phyloP scores from a whole-genome alignment of 2,113 vertebrate genomes.

The Brachyhypopomus gauderio region DNA sequence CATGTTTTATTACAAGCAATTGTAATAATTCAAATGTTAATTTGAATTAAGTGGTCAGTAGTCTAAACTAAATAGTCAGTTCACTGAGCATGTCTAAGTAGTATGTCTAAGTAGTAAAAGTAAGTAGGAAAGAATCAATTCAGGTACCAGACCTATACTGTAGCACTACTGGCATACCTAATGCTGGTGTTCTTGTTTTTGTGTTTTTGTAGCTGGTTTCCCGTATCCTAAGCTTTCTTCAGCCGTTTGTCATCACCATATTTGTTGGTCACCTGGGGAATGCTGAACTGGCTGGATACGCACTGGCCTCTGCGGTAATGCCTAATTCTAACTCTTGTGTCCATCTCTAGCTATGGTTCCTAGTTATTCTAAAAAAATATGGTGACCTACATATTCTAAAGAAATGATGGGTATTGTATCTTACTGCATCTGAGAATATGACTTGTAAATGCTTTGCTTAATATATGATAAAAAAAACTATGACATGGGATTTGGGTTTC shows the following conservation, averaged over 20 bases:
- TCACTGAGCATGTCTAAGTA: too few species aligned
- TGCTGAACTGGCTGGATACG: conserved; percentile 86
- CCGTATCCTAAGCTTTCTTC: conserved; percentile 82
- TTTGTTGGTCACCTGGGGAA: conserved; percentile 94
- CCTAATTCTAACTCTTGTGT: not conserved
- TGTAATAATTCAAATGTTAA: too few species aligned
- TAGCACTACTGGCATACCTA: not conserved
- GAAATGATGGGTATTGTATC: not conserved
- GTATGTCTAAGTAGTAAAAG: too few species aligned
- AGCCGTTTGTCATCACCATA: conserved; percentile 85
- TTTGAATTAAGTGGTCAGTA: too few species aligned
- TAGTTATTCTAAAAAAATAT: too few species aligned
- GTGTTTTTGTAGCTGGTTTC: conserved; percentile 77
- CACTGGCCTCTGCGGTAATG: conserved; percentile 84
- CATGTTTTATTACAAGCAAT: too few species aligned
- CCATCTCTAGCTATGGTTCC: not conserved
- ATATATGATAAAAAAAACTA: too few species aligned
- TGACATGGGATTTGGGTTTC: too few species aligned
- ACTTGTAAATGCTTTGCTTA: not conserved
- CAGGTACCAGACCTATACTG: not conserved
- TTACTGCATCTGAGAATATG: not conserved
- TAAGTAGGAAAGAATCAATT: too few species aligned
- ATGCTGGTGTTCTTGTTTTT: conserved; percentile 9
- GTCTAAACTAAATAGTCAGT: too few species aligned
- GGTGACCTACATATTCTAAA: not conserved